phyloP scores from a whole-genome alignment of 2,113 vertebrate species.

The Misgurnus anguillicaudatus region DNA sequence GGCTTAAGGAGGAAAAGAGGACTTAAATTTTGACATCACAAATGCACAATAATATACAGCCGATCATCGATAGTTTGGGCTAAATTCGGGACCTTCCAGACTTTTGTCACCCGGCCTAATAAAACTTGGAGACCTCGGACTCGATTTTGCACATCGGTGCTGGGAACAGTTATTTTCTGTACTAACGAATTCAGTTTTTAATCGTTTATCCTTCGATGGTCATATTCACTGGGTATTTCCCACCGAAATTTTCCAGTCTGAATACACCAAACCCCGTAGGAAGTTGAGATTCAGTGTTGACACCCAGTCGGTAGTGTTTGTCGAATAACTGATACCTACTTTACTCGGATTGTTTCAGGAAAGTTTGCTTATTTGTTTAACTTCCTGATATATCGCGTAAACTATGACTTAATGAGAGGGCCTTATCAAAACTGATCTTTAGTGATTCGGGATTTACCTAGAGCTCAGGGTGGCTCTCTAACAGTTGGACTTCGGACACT shows the following conservation, averaged over 20 bases:
- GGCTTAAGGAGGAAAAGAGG: background rate
- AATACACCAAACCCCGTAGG: background rate
- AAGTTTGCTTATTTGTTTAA: background rate
- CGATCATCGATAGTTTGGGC: background rate
- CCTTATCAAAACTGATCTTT: background rate
- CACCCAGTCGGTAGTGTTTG: background rate
- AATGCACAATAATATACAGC: background rate
- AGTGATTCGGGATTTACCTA: background rate
- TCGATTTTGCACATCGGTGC: slow-evolving; percentile 44
- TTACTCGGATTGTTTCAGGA: background rate
- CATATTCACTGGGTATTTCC: background rate
- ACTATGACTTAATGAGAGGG: slow-evolving; percentile 43
- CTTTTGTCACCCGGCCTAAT: slow-evolving; percentile 46
- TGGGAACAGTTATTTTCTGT: background rate
- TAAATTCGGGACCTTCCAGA: slow-evolving; percentile 27
- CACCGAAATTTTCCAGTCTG: background rate
- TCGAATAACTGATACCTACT: background rate
- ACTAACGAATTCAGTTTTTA: background rate
- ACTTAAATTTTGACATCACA: background rate
- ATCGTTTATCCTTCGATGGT: background rate
- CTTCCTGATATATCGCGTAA: background rate
- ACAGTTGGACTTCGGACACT: slow-evolving; percentile 35
- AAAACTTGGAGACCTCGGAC: slow-evolving; percentile 42
- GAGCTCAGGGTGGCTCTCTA: background rate
- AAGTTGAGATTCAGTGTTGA: slow-evolving; percentile 19